phyloP scores from a whole-genome alignment of 2,113 vertebrate genomes.

The Ophiodon elongatus region DNA sequence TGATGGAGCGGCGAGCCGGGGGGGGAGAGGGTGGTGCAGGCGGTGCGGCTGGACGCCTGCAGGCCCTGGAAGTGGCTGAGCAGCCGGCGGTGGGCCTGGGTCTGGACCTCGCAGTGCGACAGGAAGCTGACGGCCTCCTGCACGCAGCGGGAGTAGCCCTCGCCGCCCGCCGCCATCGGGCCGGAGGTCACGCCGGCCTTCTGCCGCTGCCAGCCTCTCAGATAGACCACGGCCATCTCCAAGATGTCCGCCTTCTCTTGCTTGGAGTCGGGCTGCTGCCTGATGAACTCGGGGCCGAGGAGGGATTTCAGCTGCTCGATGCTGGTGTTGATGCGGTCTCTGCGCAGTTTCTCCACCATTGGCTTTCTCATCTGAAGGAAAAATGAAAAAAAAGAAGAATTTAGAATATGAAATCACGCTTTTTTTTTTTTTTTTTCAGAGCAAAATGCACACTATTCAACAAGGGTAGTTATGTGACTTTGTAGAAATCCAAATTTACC shows the following conservation, averaged over 20 bases:
- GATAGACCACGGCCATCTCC: slow-evolving; percentile 84
- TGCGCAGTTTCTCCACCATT: slow-evolving; percentile 84
- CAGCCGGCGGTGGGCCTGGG: slow-evolving; percentile 70
- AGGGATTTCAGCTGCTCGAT: slow-evolving; percentile 84
- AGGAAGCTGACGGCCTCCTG: slow-evolving; percentile 82
- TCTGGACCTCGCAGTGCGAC: slow-evolving; percentile 71
- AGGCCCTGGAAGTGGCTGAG: slow-evolving; percentile 79
- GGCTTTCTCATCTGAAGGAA: slow-evolving; percentile 82
- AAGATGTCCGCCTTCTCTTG: slow-evolving; percentile 87
- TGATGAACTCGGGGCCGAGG: slow-evolving; percentile 81
- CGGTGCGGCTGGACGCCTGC: slow-evolving; percentile 49
- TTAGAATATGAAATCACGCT: slow-evolving; percentile 5
- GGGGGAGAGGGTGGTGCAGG: slow-evolving; percentile 35
- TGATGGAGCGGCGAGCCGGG: slow-evolving; percentile 70
- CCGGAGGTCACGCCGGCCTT: slow-evolving; percentile 19
- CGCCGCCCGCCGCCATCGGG: slow-evolving; percentile 41
- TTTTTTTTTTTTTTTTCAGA: not conserved
- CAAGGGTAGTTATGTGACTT: not conserved
- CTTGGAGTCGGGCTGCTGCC: slow-evolving; percentile 85
- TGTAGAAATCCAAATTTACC: slow-evolving; percentile 72
- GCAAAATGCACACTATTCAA: not conserved
- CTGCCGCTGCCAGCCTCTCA: slow-evolving; percentile 77
- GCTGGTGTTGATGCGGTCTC: slow-evolving; percentile 85
- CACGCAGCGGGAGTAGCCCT: slow-evolving; percentile 81
- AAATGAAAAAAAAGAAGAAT: not conserved